Conservation (phyloP, 53 echinoderm and acorn worm species). For the Paracentrotus lividus region DNA sequence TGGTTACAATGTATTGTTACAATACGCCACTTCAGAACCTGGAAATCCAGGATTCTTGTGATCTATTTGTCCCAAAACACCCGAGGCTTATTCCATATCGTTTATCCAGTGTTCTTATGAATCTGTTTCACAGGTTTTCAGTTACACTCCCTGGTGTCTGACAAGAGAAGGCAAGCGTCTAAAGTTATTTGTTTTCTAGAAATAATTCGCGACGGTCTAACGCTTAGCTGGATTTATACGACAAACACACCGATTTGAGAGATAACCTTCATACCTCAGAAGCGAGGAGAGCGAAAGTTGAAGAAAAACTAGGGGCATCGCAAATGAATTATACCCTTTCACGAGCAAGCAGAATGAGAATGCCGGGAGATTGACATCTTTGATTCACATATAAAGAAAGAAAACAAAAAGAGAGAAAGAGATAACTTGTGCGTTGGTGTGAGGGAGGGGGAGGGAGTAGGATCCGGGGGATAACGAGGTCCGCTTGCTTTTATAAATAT, state of each 20-base stretch:
- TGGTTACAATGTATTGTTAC: neutral
- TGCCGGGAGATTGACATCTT: neutral
- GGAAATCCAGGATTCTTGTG: neutral
- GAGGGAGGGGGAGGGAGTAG: neutral
- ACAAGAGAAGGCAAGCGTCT: neutral
- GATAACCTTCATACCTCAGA: neutral
- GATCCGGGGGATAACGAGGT: no score
- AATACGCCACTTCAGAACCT: neutral
- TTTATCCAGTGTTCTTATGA: slow-evolving; percentile 21
- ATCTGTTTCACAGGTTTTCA: slow-evolving; percentile 14
- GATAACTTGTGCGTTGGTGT: no score
- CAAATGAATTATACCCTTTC: neutral
- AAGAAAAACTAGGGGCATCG: neutral
- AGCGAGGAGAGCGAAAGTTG: neutral
- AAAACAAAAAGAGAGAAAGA: neutral
- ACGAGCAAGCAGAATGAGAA: neutral
- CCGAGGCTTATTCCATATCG: slow-evolving; percentile 22
- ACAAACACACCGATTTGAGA: neutral
- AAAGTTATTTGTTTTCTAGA: neutral
- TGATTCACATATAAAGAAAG: neutral
- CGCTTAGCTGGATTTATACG: slow-evolving; percentile 9
- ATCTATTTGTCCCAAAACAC: neutral
- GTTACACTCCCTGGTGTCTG: neutral
- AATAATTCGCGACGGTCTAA: neutral
- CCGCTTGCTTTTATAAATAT: no score